Base-by-base conservation (phyloP, 1,140 invertebrate genomes). In the Gonatopus flavifemur region DNA sequence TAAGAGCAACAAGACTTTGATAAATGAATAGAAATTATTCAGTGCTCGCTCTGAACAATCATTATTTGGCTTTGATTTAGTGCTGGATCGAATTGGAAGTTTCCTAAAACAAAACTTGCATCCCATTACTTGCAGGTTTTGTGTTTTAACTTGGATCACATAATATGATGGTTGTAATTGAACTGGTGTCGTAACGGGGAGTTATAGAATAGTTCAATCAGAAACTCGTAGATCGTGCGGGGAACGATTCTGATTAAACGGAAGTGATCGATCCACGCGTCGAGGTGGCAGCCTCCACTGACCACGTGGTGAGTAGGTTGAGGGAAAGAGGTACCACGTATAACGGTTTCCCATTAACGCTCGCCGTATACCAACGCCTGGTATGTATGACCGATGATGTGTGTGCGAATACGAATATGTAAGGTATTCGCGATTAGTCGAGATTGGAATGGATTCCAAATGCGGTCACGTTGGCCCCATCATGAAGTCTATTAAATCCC, bases 371-470 rank as follows among this genome's bases (percentile, higher is more conserved):
- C n/a, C n/a, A n/a, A 62, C 49, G 50, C 55, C 51, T 49, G 62
- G 56, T 63, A 69, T 70, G 67, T 59, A 46, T 43, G 52, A 50
- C 52, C 52, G 33, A 43, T 36, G 39, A 54, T 55, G 49, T 51
- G n/a, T n/a, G 46, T 57, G 59, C 31, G 48, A 42, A 56, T 61
- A 69, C 66, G 62, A 66, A 58, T 65, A 68, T 64, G 66, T 67
- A 65, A 70, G 68, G 64, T 58, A 70, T 70, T 61, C 61, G 57
- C 41, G 55, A 60, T 67, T 60, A 70, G 61, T 57, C 57, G 46
- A 50, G 56, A 62, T 66, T 45, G 39, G 41, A 57, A 47, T 44
- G 44, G 49, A 64, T 66, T 69, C 60, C 63, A 30, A 37, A 20
- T 22, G 19, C 25, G 10, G 32, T 21, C 13, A 12, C 7, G 6